Conservation (phyloP, 1,140 invertebrate genomes). For the Hyles vespertilio region DNA sequence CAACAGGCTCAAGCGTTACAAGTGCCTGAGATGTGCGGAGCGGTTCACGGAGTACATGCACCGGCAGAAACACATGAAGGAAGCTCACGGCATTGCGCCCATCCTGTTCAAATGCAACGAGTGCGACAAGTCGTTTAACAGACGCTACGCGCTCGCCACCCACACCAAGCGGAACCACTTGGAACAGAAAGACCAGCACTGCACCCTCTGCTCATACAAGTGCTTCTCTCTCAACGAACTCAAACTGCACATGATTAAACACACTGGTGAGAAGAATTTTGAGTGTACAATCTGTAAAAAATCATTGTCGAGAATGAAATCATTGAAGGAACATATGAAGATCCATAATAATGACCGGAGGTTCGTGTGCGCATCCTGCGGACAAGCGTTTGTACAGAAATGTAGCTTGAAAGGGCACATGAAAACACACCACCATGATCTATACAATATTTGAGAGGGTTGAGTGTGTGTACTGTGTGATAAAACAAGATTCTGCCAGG, state of each 20-base stretch:
- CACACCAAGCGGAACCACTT: constrained; percentile 64
- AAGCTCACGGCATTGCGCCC: constrained; percentile 43
- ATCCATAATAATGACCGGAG: constrained; percentile 76
- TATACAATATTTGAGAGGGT: no score
- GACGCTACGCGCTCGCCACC: constrained; percentile 50
- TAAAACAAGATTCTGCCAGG: no score
- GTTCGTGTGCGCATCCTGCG: constrained; percentile 63
- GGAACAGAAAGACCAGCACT: constrained; percentile 59
- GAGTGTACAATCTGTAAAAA: constrained; percentile 77
- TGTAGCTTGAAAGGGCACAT: constrained; percentile 44
- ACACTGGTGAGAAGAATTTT: constrained; percentile 78
- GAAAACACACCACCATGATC: constrained; percentile 28
- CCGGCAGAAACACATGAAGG: constrained; percentile 56
- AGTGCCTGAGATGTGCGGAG: constrained; percentile 55
- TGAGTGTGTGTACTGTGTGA: no score
- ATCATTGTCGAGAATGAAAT: constrained; percentile 79
- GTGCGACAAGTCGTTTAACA: constrained; percentile 54
- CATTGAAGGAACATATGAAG: constrained; percentile 81
- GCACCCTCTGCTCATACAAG: constrained; percentile 48
- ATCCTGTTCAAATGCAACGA: constrained; percentile 61
- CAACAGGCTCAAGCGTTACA: constrained; percentile 55
- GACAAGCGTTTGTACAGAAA: constrained; percentile 65
- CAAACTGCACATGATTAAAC: constrained; percentile 80
- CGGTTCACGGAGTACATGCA: constrained; percentile 58
- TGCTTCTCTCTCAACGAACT: constrained; percentile 66